These are phyloP conservation scores for Apolygus lucorum DNA, from an alignment of 1,140 invertebrate genomes.

Conservation along the genomic window DNA sequence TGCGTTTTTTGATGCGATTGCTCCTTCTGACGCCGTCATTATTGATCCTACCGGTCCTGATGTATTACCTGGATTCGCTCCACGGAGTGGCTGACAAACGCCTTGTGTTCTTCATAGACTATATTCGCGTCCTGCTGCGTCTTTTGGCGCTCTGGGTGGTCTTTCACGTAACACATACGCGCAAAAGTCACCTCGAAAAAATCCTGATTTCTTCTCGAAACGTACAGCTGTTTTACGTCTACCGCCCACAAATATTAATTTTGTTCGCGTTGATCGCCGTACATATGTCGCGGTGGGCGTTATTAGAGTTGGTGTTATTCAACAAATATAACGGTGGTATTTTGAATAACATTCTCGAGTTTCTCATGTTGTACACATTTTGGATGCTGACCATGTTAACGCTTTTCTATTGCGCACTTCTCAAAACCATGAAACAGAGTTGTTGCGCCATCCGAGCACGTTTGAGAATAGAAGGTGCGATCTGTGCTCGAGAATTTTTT, in stretches of 20 bases:
- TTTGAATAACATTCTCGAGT: neutral
- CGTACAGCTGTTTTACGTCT: neutral
- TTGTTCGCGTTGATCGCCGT: neutral
- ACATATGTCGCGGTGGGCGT: neutral
- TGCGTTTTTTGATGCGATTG: neutral
- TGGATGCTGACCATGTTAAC: neutral
- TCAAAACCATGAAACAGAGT: neutral
- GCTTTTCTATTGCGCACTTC: neutral
- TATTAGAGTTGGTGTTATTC: neutral
- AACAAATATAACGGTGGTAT: neutral
- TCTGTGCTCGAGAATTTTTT: neutral
- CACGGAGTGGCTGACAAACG: neutral
- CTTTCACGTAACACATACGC: neutral
- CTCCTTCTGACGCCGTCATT: neutral
- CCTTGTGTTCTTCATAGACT: neutral
- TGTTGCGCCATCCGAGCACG: neutral
- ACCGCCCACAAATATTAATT: neutral
- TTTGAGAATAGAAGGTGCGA: neutral
- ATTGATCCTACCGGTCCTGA: neutral
- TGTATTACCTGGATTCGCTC: neutral
- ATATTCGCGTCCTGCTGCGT: neutral
- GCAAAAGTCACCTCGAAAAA: neutral
- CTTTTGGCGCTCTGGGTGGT: neutral
- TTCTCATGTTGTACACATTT: neutral
- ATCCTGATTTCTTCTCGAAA: neutral